phyloP scores from a whole-genome alignment of 2,797 vertebrate genomes.

The Rhincodon typus region DNA sequence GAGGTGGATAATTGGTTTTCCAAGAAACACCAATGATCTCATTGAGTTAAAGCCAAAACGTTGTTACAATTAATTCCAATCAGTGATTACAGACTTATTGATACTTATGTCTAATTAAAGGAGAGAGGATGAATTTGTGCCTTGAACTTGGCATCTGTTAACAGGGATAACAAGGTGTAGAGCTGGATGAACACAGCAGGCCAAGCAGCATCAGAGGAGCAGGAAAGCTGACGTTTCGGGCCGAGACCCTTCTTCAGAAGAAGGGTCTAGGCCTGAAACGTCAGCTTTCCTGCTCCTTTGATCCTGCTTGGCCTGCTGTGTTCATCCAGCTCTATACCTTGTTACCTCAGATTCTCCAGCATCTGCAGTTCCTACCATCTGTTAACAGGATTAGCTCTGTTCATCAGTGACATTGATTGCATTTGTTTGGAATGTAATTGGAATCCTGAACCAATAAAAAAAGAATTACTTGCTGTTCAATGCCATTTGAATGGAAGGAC shows the following conservation, averaged over 20 bases:
- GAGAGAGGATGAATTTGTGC: not conserved
- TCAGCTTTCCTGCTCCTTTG: too few species aligned
- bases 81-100: not conserved
- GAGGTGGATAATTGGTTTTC: slow-evolving; percentile 39
- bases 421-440: not conserved
- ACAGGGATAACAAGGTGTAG: not conserved
- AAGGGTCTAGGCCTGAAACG: too few species aligned
- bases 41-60: not conserved
- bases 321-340: too few species aligned
- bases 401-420: not conserved
- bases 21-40: not conserved
- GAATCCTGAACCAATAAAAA: not conserved
- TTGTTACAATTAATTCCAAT: not conserved
- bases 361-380: too few species aligned
- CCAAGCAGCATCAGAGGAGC: too few species aligned
- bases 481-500: not conserved
- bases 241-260: too few species aligned
- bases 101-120: not conserved
- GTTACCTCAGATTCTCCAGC: too few species aligned
- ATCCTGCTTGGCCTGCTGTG: too few species aligned
- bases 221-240: too few species aligned
- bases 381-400: not conserved
- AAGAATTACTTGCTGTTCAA: not conserved
- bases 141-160: not conserved
- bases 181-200: too few species aligned